phyloP scores from a whole-genome alignment of 2,797 vertebrate genomes.

The Crax fasciolata region DNA sequence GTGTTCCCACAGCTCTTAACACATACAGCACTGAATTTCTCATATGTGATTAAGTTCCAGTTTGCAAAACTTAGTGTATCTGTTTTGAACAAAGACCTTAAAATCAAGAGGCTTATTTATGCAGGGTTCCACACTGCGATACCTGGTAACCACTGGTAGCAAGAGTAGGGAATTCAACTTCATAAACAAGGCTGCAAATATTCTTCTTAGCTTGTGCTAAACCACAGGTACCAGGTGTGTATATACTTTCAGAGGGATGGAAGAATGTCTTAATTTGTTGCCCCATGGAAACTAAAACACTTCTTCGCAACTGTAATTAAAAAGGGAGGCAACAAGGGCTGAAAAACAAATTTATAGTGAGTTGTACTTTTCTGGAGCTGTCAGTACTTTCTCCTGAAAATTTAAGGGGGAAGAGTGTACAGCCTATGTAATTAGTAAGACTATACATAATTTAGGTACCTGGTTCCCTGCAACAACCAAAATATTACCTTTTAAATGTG shows the following conservation, averaged over 20 bases:
- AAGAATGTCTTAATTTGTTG: slow-evolving; percentile 67
- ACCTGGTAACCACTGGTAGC: neutral
- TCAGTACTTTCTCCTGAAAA: slow-evolving; percentile 53
- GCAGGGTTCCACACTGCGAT: neutral
- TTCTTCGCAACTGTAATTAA: slow-evolving; percentile 68
- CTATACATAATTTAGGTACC: neutral
- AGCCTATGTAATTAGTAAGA: neutral
- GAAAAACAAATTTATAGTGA: slow-evolving; percentile 36
- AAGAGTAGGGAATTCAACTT: neutral
- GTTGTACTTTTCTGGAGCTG: slow-evolving; percentile 23
- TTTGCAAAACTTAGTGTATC: neutral
- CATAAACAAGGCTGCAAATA: slow-evolving; percentile 18
- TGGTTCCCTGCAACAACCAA: neutral
- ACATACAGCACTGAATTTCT: neutral
- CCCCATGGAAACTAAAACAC: slow-evolving; percentile 59
- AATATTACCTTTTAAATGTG: neutral
- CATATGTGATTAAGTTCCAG: neutral
- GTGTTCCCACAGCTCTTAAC: neutral
- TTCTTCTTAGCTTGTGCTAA: slow-evolving; percentile 26
- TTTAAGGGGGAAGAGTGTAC: neutral
- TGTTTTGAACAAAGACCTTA: neutral
- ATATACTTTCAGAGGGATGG: slow-evolving; percentile 45
- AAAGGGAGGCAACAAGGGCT: slow-evolving; percentile 58
- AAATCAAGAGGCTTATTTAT: neutral
- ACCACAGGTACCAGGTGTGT: slow-evolving; percentile 56